Evolutionary conservation across 2,888 invertebrate genomes (phyloP), one percentile per base, ranked within the genome.

Genomic region (Parnassius mnemosyne): DNA sequence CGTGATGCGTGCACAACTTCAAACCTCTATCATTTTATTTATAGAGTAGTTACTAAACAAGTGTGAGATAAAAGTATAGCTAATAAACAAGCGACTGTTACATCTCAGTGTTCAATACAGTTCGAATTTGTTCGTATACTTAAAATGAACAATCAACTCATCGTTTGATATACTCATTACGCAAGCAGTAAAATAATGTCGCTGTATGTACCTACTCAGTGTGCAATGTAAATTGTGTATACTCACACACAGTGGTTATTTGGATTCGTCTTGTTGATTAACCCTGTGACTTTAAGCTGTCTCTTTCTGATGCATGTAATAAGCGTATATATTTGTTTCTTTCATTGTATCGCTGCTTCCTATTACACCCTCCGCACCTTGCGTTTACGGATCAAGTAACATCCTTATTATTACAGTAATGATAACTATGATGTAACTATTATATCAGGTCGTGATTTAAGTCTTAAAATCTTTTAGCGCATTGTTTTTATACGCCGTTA

Each of bases 401-500:
- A 75, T 78, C 76, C 76, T 76, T 75, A 71, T 71, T 78, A 74
- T 77, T 77, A 76, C 75, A 75, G 69, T 73, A 73, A 74, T 69
- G 68, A 67, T 68, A 57, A 55, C 65, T 66, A 65, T 80, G 77
- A 77, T 71, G 76, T 70, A 78, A 79, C 69, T 73, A 72, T 78
- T 77, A 77, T 76, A 74, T 74, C 74, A 77, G 71, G 66, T 51
- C 25, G 66, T 66, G 62, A 67, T 65, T 68, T 69, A 69, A 34
- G 69, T 68, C 64, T 69, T 66, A 65, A 67, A 66, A 66, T 62
- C 51, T 68, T 60, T 65, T 56, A 65, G 54, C 53, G 11, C 16
- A 54, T 43, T 42, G 43, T 50, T 50, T 5, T 47, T 51, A 50
- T 57, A 5, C 25, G 9, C 13, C 25, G 13, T 52, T 34, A 34